Base-by-base conservation (phyloP, 2,113 vertebrate genomes). In the Marmota monax region DNA sequence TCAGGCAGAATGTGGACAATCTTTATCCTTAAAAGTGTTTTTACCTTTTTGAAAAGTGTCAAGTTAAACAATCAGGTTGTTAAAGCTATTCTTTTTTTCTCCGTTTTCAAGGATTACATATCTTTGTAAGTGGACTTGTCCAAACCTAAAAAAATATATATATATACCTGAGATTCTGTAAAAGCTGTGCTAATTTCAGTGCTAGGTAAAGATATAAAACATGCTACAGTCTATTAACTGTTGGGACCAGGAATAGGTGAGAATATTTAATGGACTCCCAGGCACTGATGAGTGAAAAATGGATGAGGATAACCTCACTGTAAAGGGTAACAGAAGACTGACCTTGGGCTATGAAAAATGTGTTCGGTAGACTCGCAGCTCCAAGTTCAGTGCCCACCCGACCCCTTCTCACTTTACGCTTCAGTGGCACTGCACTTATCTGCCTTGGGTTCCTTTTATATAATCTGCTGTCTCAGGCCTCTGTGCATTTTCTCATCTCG, bases 261-360 rank as follows among this genome's bases (percentile, higher is more conserved):
- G 83, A 84, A n/a, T 27, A 29, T 56, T 92, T 89, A 73, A 84
- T 93, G 42, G 22, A n/a, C 9, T 88, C 25, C 63, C 42, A 13
- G 22, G 58, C 45, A 18, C 53, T 34, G 63, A 80, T 3, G 0
- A 85, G 88, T 87, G 79, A 88, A 87, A 96, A 92, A 95, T 82
- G 32, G 53, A 78, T 84, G 39, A 53, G 77, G 84, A 95, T 53
- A 93, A 90, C 48, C 22, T 94, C n/a, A 18, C 58, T 45, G 27
- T 61, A 34, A 39, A 94, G 84, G 45, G 67, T 61, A 96, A 82
- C 4, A 90, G 72, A 85, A 93, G 37, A 73, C 48, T 95, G 97
- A 95, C 87, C 79, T 92, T 82, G 76, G 58, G 61, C 90, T 82
- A 18, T 51, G 67, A 95, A 92, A 89, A 82, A 90, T 70, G 45